Evolutionary conservation across 2,888 invertebrate genomes (phyloP).

Genomic region (Chironomus tentans): DNA sequence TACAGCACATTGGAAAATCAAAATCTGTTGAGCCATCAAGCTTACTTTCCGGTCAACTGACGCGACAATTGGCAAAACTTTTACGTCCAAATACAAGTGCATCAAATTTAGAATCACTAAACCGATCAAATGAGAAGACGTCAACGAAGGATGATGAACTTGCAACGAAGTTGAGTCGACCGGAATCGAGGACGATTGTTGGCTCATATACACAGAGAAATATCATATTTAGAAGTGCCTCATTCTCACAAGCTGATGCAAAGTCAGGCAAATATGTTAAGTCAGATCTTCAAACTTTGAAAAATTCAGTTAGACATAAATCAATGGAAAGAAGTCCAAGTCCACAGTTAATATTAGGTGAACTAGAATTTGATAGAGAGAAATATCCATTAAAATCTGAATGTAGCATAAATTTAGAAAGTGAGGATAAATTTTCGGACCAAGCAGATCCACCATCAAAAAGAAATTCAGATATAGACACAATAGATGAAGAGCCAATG

Average conservation of each 20-base stretch:
- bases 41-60: slow-evolving; percentile 7
- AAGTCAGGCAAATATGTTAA: slow-evolving; percentile 51
- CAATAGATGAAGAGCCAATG: slow-evolving; percentile 19
- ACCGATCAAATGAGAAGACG: slow-evolving; percentile 28
- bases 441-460: slow-evolving; percentile 35
- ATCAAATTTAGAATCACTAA: slow-evolving; percentile 37
- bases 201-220: slow-evolving; percentile 55
- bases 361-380: slow-evolving; percentile 31
- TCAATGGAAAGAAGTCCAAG: slow-evolving; percentile 32
- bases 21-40: slow-evolving; percentile 20
- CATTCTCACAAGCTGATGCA: slow-evolving; percentile 80
- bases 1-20: slow-evolving; percentile 16
- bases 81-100: slow-evolving; percentile 36
- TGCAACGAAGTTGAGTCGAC: slow-evolving; percentile 45
- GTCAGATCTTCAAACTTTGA: slow-evolving; percentile 38
- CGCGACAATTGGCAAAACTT: background rate
- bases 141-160: slow-evolving; percentile 33
- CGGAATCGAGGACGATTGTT: slow-evolving; percentile 51
- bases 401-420: slow-evolving; percentile 35
- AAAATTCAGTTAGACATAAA: slow-evolving; percentile 38
- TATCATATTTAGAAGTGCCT: slow-evolving; percentile 72
- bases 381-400: slow-evolving; percentile 33
- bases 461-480: slow-evolving; percentile 30
- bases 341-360: background rate
- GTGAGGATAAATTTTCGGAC: slow-evolving; percentile 33